Percentiles rank a stretch among this genome's conserved stretches.
phyloP scores from a whole-genome alignment of 1,140 invertebrate genomes.

The Sitodiplosis mosellana region DNA sequence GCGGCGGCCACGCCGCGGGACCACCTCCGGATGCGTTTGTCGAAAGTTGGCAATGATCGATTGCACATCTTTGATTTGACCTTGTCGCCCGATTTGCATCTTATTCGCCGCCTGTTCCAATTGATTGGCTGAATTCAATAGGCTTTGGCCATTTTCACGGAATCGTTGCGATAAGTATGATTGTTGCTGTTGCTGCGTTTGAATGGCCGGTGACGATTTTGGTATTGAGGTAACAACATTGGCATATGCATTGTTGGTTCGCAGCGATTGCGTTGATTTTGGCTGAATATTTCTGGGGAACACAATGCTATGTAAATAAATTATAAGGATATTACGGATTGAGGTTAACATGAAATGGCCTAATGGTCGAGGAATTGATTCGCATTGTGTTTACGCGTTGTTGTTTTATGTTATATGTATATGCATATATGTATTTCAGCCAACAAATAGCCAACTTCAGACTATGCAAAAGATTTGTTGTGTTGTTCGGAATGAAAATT shows the following conservation, averaged over 20 bases:
- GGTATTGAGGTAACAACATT: background rate
- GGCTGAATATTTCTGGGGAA: slow-evolving; percentile 7
- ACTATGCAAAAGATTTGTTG: no score
- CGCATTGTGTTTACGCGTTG: no score
- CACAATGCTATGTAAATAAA: slow-evolving; percentile 2
- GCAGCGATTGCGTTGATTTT: slow-evolving; percentile 5
- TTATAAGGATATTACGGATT: background rate
- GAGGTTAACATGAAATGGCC: background rate
- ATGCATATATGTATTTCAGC: no score
- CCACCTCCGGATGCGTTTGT: slow-evolving; percentile 47
- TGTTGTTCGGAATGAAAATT: no score
- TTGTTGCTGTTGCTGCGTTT: background rate
- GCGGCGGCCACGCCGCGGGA: slow-evolving; percentile 40
- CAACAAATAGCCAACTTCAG: no score
- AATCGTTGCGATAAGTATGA: background rate
- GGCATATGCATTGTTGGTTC: background rate
- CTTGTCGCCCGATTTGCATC: slow-evolving; percentile 39
- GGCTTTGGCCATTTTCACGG: background rate
- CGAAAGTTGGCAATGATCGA: slow-evolving; percentile 69
- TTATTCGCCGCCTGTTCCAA: slow-evolving; percentile 15
- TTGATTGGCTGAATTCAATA: background rate
- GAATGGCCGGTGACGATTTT: background rate
- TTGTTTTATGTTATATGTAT: no score
- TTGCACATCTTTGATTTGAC: slow-evolving; percentile 57
- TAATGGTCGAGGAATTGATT: no score